phyloP scores from a whole-genome alignment of 2,888 invertebrate species.

The Acleris sparsana region DNA sequence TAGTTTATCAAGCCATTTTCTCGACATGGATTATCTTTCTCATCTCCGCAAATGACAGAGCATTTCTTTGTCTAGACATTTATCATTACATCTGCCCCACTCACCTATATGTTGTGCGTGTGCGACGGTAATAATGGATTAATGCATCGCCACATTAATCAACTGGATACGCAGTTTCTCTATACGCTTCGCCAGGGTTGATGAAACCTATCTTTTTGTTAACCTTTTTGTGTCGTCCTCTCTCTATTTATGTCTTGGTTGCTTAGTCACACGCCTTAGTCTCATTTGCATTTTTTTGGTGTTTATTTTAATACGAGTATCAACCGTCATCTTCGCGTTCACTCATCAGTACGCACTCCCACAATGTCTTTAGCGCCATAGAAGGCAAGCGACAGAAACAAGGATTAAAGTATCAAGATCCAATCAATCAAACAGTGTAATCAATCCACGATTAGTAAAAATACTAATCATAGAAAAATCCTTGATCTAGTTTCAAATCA shows the following conservation, averaged over 20 bases:
- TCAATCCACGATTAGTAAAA: too few relatives aligned
- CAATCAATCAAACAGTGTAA: too few relatives aligned
- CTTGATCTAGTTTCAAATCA: too few relatives aligned
- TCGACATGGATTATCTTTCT: conserved; percentile 7
- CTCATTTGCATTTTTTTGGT: too few relatives aligned
- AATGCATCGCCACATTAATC: conserved; percentile 33
- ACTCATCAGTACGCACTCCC: too few relatives aligned
- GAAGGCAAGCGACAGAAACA: too few relatives aligned
- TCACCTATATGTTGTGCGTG: conserved; percentile 34
- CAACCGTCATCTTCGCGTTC: too few relatives aligned
- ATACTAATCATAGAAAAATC: too few relatives aligned
- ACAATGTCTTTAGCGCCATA: too few relatives aligned
- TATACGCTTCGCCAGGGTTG: conserved; percentile 19
- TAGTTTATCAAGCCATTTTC: conserved; percentile 9
- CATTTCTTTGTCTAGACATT: conserved; percentile 29
- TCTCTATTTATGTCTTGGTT: not conserved
- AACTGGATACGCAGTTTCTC: conserved; percentile 19
- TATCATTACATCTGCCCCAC: conserved; percentile 32
- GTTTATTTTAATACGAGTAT: too few relatives aligned
- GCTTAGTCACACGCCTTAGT: not conserved
- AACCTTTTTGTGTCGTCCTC: not conserved
- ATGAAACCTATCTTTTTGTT: not conserved
- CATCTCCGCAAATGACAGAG: conserved; percentile 27
- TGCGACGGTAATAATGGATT: conserved; percentile 22
- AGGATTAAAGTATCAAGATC: too few relatives aligned